Percentiles rank a stretch among this genome's conserved stretches.
phyloP scores from a whole-genome alignment of 92 coral and sea anemone genomes.

The Scolanthus callimorphus region DNA sequence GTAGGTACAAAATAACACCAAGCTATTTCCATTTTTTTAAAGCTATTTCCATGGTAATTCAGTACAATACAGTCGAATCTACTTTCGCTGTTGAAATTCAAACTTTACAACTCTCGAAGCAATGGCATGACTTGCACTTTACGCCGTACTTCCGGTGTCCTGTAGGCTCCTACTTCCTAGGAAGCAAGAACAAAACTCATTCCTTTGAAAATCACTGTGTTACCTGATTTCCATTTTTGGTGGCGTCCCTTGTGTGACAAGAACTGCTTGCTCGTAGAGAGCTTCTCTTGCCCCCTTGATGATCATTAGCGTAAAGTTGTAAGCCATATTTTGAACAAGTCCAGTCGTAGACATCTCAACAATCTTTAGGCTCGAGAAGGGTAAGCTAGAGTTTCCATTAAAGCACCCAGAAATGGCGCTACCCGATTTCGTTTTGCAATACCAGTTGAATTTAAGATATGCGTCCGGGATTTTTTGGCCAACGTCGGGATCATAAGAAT shows the following conservation, averaged over 20 bases:
- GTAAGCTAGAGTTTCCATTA: conserved; percentile 6
- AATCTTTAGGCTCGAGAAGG: conserved; percentile 23
- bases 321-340: conserved; percentile 39
- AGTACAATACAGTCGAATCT: no score
- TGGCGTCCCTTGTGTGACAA: conserved; percentile 65
- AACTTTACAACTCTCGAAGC: no score
- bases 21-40: no score
- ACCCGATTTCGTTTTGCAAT: conserved; percentile 17
- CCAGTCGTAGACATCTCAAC: conserved; percentile 39
- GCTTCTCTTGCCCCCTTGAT: conserved; percentile 47
- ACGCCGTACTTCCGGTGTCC: no score
- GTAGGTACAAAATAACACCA: no score
- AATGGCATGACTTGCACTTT: no score
- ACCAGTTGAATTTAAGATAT: conserved; percentile 44
- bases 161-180: no score
- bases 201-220: no score
- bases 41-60: no score
- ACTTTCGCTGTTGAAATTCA: no score
- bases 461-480: conserved; percentile 4
- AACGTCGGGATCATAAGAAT: conserved; percentile 63
- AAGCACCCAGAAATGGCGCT: conserved; percentile 11
- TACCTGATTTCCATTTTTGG: conserved; percentile 83
- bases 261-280: conserved; percentile 48
- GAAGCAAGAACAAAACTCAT: no score
- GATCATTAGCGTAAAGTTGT: conserved; percentile 53